These are phyloP conservation scores for Ranitomeya variabilis DNA, from an alignment of 2,113 vertebrate species.

Conservation along the genomic window DNA sequence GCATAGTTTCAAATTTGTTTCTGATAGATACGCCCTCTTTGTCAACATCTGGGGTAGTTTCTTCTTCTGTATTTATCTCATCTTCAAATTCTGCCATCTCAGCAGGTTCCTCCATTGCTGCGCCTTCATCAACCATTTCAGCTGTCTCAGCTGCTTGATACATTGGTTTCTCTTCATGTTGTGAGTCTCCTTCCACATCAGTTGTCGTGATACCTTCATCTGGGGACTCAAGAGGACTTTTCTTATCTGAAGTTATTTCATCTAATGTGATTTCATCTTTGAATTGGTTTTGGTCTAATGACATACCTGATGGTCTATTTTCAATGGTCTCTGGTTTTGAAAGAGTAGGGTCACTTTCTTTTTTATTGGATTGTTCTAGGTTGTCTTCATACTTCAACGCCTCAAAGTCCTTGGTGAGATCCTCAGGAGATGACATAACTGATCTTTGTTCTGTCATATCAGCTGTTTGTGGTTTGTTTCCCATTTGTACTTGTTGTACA, in stretches of 20 bases:
- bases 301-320: slow-evolving; percentile 58
- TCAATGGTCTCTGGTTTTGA: slow-evolving; percentile 58
- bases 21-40: slow-evolving; percentile 60
- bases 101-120: slow-evolving; percentile 65
- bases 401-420: slow-evolving; percentile 96
- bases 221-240: slow-evolving; percentile 62
- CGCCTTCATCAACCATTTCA: slow-evolving; percentile 69
- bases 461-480: slow-evolving; percentile 61
- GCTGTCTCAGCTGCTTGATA: slow-evolving; percentile 60
- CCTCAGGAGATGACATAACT: slow-evolving; percentile 90
- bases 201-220: slow-evolving; percentile 68
- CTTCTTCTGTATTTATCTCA: slow-evolving; percentile 65
- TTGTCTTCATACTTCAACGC: slow-evolving; percentile 83
- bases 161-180: slow-evolving; percentile 66
- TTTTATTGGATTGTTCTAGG: slow-evolving; percentile 55
- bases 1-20: slow-evolving; percentile 58
- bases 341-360: slow-evolving; percentile 54
- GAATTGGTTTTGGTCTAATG: slow-evolving; percentile 52
- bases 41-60: slow-evolving; percentile 60
- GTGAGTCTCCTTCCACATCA: slow-evolving; percentile 65
- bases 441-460: slow-evolving; percentile 76
- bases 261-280: slow-evolving; percentile 60
- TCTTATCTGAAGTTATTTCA: slow-evolving; percentile 61
- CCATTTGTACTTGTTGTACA: slow-evolving; percentile 65
- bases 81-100: slow-evolving; percentile 67